Evolutionary conservation across 2,888 invertebrate genomes (phyloP), one percentile per base, ranked within the genome.

Genomic region (Cryptops parisi): DNA sequence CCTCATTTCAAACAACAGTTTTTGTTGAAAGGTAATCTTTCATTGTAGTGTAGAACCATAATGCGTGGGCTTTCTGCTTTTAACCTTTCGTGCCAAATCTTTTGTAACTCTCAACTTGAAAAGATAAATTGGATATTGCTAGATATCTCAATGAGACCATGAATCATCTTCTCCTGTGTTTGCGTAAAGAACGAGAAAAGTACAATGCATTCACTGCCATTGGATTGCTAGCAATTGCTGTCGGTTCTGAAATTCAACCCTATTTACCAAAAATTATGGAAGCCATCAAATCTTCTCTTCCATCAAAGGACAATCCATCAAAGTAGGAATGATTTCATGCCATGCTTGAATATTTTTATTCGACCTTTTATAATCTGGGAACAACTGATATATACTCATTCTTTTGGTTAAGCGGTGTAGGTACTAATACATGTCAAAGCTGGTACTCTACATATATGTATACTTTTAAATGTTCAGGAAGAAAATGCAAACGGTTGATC

Each of bases 141-240:
- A 71, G 70, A 60, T 82, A 89, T 68, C 71, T 90, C 0, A 76
- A 74, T 40, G 76, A 78, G 0, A 81, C 87, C 0, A 81, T 94
- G 71, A 75, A 74, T 58, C 85, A 90, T 68, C 72, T 94, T 54
- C 71, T 93, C 47, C 72, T 75, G 21, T 84, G 81, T 27, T 69
- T 94, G 48, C 78, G 82, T 43, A 81, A 84, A 19, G 89, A 90
- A 59, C 84, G 84, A 62, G 91, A 93, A 65, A 78, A 84, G 55
- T 82, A 84, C 47, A 79, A 81, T 64, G 90, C 93, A 0, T 94
- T 93, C 64, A 81, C 86, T 21, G 86, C 94, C 2, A 77, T 94
- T 45, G 96, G 94, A 1, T 76, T 91, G 15, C 79, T 96, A 63
- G 85, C 91, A 1, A 84, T 91, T 1, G 91, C 93, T 21, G 82